A percentile compares a stretch with the other conserved stretches of the same genome.
Conservation (phyloP, 2,113 vertebrate species). For the Silurus asotus region DNA sequence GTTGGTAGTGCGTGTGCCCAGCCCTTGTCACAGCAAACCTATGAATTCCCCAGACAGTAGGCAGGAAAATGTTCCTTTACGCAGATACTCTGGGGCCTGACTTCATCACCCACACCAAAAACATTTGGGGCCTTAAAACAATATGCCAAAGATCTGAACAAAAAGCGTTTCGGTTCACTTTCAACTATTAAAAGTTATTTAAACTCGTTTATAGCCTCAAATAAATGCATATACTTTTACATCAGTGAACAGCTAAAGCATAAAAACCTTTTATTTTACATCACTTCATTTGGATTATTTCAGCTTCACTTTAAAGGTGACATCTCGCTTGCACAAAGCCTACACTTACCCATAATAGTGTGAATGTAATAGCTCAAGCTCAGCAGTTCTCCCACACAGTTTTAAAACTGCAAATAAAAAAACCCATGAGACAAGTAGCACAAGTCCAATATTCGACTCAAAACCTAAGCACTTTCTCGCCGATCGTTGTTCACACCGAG, state of each 20-base stretch:
- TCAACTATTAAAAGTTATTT: not conserved
- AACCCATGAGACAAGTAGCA: slow-evolving; percentile 16
- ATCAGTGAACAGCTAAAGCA: not conserved
- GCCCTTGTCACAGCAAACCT: not conserved
- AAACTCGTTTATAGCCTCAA: not conserved
- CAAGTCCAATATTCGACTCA: slow-evolving; percentile 3
- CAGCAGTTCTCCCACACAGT: slow-evolving; percentile 17
- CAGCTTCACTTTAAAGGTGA: not conserved
- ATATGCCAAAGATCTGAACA: not conserved
- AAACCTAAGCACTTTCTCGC: not conserved
- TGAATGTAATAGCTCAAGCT: slow-evolving; percentile 23
- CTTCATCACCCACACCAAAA: slow-evolving; percentile 4
- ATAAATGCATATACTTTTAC: not conserved
- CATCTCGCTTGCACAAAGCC: not conserved
- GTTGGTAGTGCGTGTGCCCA: not conserved
- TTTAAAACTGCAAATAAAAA: slow-evolving; percentile 18
- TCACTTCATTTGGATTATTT: not conserved
- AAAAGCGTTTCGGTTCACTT: not conserved
- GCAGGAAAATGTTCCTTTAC: slow-evolving; percentile 5
- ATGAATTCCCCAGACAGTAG: not conserved
- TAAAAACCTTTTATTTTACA: not conserved
- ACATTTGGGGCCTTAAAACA: not conserved
- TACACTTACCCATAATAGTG: not conserved
- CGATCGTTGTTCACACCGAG: not conserved
- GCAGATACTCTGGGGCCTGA: slow-evolving; percentile 12